A percentile compares a stretch with the other conserved stretches of the same genome.
phyloP scores from a whole-genome alignment of 1,140 invertebrate species.

The Drosophila malerkotliana region DNA sequence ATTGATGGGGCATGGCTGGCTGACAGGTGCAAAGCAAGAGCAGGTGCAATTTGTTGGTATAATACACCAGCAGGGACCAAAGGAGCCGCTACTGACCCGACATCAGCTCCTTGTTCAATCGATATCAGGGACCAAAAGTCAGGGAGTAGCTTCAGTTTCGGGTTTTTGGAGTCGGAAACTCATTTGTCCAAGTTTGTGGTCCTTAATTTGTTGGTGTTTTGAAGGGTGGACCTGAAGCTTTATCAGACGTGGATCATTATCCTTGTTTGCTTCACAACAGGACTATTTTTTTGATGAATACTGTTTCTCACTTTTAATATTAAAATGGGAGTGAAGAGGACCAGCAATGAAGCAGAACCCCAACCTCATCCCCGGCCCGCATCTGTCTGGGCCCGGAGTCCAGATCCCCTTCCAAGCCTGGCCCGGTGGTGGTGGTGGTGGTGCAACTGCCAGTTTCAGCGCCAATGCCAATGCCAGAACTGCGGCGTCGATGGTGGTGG shows the following conservation, averaged over 20 bases:
- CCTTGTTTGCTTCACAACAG: slow-evolving; percentile 43
- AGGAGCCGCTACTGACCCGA: slow-evolving; percentile 55
- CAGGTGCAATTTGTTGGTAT: slow-evolving; percentile 68
- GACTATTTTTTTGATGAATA: slow-evolving; percentile 56
- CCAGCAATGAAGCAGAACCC: slow-evolving; percentile 22
- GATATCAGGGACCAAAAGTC: slow-evolving; percentile 21
- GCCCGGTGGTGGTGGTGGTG: slow-evolving; percentile 8
- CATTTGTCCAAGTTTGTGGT: too few relatives aligned
- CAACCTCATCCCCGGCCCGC: slow-evolving; percentile 27
- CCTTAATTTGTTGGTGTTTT: too few relatives aligned
- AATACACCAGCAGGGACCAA: slow-evolving; percentile 1
- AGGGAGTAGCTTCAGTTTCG: slow-evolving; percentile 10
- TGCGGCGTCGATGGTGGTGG: slow-evolving; percentile 1
- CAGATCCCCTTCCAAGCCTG: slow-evolving; percentile 14
- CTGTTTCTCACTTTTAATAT: slow-evolving; percentile 68
- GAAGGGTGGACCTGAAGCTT: slow-evolving; percentile 1
- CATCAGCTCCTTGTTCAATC: slow-evolving; percentile 46
- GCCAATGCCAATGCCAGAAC: slow-evolving; percentile 21
- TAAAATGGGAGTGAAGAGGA: slow-evolving; percentile 18
- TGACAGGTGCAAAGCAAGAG: slow-evolving; percentile 57
- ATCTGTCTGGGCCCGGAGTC: slow-evolving; percentile 41
- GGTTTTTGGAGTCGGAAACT: slow-evolving; percentile 7
- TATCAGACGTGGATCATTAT: slow-evolving; percentile 74
- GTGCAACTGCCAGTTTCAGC: slow-evolving; percentile 2
- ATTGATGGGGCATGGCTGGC: slow-evolving; percentile 24